Base-by-base conservation (phyloP, 2,888 invertebrate species). In the Miltochrista miniata region DNA sequence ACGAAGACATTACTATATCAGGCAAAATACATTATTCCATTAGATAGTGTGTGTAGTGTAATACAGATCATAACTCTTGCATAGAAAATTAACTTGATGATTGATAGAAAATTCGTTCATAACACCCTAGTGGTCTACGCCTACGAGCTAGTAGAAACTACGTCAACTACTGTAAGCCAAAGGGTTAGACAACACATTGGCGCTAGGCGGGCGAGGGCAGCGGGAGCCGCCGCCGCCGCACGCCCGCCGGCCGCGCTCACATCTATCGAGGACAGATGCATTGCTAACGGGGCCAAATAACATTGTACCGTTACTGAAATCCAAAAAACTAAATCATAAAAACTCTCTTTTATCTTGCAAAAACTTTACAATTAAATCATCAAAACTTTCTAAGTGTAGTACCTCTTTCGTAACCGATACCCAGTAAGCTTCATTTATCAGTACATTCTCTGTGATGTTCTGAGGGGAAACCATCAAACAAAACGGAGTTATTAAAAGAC, bases 401-500 rank as follows among this genome's bases (percentile, higher is more conserved):
- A 97, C 97, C 97, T 97, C 97, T 95, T 95, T 95, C 90, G 96
- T 96, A 93, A 96, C 95, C 92, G 95, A 95, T 93, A 96, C 96
- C 97, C 97, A 97, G 93, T 96, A 95, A 87, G 96, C 96, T 94
- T 97, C 97, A 94, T 97, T 97, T 94, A 97, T 94, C 94, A 97
- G 96, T 93, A 97, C 95, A 94, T 96, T 95, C 95, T 97, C 96
- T 93, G 97, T 97, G 95, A 97, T 96, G 94, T 97, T 97, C 97
- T 97, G 96, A 93, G 94, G 94, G 93, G 93, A 95, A 93, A 94
- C 86, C 87, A 88, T 86, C 85, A 91, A 91, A 91, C 83, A 91
- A 91, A 90, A 90, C 75, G 81, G 82, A 89, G 77, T 89, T 88
- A 90, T 89, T 90, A 89, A 82, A 81, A 85, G 70, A 81, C 76